Evolutionary conservation across 2,797 vertebrate species (phyloP).

Genomic region (Lateolabrax maculatus): DNA sequence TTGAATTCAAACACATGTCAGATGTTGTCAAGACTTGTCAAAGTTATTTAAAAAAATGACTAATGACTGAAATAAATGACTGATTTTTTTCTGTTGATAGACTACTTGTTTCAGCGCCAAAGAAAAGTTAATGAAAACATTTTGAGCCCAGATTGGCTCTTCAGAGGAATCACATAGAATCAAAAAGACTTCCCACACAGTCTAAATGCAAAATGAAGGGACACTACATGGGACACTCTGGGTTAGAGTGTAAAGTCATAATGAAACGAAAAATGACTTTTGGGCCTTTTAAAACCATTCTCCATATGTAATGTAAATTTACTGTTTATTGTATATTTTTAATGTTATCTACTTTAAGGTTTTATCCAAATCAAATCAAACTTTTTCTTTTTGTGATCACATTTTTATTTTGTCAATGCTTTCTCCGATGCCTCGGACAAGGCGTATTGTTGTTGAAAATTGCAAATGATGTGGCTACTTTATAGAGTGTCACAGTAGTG

Average conservation of each 20-base stretch:
- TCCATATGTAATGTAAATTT: background rate
- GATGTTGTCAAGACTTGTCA: conserved; percentile 77
- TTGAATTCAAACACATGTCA: conserved; percentile 79
- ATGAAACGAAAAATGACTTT: background rate
- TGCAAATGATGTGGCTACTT: background rate
- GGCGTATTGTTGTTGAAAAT: background rate
- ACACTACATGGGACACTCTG: background rate
- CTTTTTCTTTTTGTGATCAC: background rate
- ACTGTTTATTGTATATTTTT: no score
- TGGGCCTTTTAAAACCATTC: background rate
- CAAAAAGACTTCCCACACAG: background rate
- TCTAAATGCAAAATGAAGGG: background rate
- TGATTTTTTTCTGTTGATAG: no score
- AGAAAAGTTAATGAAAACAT: background rate
- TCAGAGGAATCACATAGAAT: background rate
- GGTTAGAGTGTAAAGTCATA: no score
- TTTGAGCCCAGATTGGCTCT: background rate
- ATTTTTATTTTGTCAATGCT: background rate
- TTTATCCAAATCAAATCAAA: background rate
- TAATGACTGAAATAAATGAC: no score
- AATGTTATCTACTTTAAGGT: background rate
- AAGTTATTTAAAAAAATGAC: conserved; percentile 36
- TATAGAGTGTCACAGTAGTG: background rate
- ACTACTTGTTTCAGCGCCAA: background rate
- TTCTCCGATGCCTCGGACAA: background rate